phyloP scores from a whole-genome alignment of 2,113 vertebrate genomes.

The Equus quagga region DNA sequence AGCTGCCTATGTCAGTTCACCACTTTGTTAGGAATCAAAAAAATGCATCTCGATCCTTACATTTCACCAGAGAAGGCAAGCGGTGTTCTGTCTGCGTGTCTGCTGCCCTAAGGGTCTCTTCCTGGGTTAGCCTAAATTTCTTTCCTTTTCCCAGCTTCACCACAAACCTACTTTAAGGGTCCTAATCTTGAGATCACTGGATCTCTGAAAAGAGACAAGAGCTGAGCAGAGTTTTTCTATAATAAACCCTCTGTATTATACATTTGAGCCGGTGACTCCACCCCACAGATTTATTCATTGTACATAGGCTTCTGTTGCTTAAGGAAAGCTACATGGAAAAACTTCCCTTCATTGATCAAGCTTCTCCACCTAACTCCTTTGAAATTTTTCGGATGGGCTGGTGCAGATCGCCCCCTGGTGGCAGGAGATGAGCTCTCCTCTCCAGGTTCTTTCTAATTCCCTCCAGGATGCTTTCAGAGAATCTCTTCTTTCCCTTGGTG shows the following conservation, averaged over 20 bases:
- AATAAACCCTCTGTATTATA: background rate
- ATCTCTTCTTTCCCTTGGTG: background rate
- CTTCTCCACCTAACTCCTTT: rapidly evolving
- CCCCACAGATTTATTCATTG: no score
- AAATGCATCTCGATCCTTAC: background rate
- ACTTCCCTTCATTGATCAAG: background rate
- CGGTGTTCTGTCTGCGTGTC: rapidly evolving
- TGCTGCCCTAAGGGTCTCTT: background rate
- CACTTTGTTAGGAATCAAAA: background rate
- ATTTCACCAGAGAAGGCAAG: background rate
- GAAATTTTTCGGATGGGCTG: background rate
- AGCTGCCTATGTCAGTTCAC: background rate
- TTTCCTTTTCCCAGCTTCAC: background rate
- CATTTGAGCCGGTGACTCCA: background rate
- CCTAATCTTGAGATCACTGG: background rate
- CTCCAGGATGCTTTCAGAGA: rapidly evolving
- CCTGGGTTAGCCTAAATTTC: background rate
- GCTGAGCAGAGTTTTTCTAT: background rate
- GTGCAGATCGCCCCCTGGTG: constrained; percentile 60
- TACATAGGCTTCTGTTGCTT: background rate
- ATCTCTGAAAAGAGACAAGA: background rate
- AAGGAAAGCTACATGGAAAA: background rate
- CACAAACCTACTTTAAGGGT: no score
- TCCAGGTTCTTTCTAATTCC: rapidly evolving
- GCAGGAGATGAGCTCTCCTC: background rate